phyloP scores from a whole-genome alignment of 1,140 invertebrate species.

The Drosophila trapezifrons region DNA sequence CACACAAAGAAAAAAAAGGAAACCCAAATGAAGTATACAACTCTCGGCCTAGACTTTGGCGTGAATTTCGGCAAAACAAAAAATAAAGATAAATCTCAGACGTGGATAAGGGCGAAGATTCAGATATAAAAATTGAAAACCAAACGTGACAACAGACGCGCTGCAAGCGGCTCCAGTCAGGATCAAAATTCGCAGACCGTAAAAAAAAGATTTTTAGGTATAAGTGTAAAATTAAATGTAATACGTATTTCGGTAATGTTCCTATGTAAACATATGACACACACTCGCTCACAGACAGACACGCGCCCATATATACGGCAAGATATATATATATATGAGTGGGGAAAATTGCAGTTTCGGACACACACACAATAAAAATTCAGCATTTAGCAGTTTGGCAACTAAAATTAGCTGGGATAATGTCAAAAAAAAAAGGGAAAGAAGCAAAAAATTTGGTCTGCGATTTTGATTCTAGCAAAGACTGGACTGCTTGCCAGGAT shows the following conservation, averaged over 20 bases:
- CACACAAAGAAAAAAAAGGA: slow-evolving; percentile 4
- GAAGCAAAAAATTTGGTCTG: slow-evolving; percentile 32
- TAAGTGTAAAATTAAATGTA: slow-evolving; percentile 83
- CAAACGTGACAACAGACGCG: slow-evolving; percentile 64
- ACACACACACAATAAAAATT: slow-evolving; percentile 59
- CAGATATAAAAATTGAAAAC: slow-evolving; percentile 20
- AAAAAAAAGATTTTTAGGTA: slow-evolving; percentile 67
- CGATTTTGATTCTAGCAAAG: slow-evolving; percentile 16
- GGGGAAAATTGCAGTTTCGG: slow-evolving; percentile 63
- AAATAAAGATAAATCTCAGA: slow-evolving; percentile 29
- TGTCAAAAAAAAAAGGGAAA: slow-evolving; percentile 23
- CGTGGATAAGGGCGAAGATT: slow-evolving; percentile 36
- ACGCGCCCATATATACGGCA: slow-evolving; percentile 42
- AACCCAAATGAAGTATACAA: slow-evolving; percentile 41
- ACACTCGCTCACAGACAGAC: slow-evolving; percentile 36
- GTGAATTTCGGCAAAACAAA: slow-evolving; percentile 68
- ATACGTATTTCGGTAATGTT: slow-evolving; percentile 84
- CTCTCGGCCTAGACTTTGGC: slow-evolving; percentile 80
- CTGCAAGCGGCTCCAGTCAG: slow-evolving; percentile 49
- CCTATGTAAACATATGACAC: slow-evolving; percentile 76
- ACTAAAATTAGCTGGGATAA: slow-evolving; percentile 31
- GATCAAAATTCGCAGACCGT: slow-evolving; percentile 25
- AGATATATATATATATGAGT: slow-evolving; percentile 46
- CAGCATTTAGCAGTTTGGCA: slow-evolving; percentile 72
- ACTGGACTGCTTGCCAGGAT: slow-evolving; percentile 38